Percentiles rank a stretch among this genome's conserved stretches.
These are phyloP conservation scores for Barbus barbus DNA, from an alignment of 2,113 vertebrate species.

Conservation along the genomic window DNA sequence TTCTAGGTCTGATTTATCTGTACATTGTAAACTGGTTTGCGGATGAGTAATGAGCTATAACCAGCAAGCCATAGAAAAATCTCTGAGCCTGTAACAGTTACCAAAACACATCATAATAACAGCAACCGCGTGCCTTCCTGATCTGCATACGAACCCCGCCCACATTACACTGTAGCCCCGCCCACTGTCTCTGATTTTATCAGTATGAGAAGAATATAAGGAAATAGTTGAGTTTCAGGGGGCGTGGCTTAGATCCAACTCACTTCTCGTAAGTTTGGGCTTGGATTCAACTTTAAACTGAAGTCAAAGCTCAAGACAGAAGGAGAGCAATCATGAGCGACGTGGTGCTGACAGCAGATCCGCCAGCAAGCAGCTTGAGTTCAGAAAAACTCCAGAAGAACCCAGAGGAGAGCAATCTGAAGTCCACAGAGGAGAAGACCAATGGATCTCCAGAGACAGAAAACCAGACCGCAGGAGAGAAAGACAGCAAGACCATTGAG, in stretches of 20 bases:
- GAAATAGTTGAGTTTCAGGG: not conserved
- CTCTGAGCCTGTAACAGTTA: not conserved
- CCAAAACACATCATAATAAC: not conserved
- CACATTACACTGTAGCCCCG: not conserved
- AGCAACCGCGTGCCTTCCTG: not conserved
- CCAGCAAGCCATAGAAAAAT: not conserved
- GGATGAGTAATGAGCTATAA: not conserved
- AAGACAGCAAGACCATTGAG: not conserved
- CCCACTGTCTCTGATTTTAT: not conserved
- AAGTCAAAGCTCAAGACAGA: not conserved
- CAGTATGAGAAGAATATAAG: not conserved
- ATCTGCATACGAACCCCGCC: constrained; percentile 6
- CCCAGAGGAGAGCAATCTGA: not conserved
- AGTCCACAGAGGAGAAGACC: not conserved
- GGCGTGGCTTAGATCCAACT: not conserved
- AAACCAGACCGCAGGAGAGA: constrained; percentile 24
- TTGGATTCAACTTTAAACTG: constrained; percentile 12
- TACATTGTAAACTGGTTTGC: not conserved
- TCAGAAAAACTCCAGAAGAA: not conserved
- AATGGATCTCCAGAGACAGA: constrained; percentile 24
- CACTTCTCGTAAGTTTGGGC: not conserved
- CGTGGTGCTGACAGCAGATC: not conserved
- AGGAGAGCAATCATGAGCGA: not conserved
- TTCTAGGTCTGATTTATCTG: not conserved
- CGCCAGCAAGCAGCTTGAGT: not conserved